A percentile compares a stretch with the other conserved stretches of the same genome.
phyloP scores from a whole-genome alignment of 2,113 vertebrate species.

The Mobula hypostoma region DNA sequence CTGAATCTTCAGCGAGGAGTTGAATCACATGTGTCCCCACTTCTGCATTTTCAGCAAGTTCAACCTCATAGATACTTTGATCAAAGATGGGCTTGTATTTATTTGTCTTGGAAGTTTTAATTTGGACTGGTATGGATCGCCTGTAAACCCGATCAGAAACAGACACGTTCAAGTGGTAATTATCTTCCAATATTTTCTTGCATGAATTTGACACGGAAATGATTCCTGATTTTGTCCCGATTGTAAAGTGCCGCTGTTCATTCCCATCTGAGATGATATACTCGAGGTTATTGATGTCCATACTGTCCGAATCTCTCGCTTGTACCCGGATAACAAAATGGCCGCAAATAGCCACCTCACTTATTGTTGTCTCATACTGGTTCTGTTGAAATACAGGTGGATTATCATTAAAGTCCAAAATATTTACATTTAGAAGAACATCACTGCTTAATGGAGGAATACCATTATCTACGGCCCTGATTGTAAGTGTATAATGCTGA shows the following conservation, averaged over 20 bases:
- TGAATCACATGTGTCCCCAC: conserved; percentile 88
- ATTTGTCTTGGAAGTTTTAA: conserved; percentile 85
- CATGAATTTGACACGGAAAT: conserved; percentile 88
- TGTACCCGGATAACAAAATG: conserved; percentile 89
- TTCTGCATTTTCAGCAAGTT: conserved; percentile 85
- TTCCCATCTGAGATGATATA: conserved; percentile 92
- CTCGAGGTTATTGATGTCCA: conserved; percentile 65
- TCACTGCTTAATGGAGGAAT: conserved; percentile 68
- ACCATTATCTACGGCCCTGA: conserved; percentile 75
- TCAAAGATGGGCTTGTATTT: conserved; percentile 79
- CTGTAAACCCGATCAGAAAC: conserved; percentile 91
- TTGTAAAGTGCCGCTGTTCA: conserved; percentile 79
- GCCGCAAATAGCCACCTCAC: conserved; percentile 83
- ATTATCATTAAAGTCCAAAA: conserved; percentile 89
- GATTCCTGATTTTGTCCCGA: conserved; percentile 84
- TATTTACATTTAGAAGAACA: conserved; percentile 65
- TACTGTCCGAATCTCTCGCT: conserved; percentile 76
- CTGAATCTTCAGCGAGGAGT: conserved; percentile 78
- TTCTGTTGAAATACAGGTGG: conserved; percentile 76
- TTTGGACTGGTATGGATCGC: conserved; percentile 81
- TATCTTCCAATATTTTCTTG: conserved; percentile 73
- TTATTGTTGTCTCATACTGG: conserved; percentile 76
- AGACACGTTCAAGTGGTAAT: conserved; percentile 78
- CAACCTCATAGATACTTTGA: conserved; percentile 81
- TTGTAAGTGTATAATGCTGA: conserved; percentile 70